Evolutionary conservation across 2,797 vertebrate species (phyloP).

Genomic region (Megaceryle alcyon): DNA sequence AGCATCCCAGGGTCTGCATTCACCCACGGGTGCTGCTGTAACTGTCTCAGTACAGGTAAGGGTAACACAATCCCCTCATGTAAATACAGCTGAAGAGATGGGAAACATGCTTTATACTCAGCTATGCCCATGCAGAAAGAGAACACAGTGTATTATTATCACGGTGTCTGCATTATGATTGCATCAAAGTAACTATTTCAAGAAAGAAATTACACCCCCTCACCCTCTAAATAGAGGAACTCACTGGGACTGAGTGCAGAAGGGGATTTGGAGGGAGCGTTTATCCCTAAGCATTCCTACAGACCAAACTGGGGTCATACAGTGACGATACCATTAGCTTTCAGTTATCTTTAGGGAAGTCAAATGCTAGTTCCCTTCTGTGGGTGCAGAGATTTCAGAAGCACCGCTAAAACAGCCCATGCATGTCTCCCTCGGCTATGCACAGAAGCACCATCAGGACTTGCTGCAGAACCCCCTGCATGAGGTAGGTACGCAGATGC

Average conservation of each 20-base stretch:
- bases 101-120: neutral
- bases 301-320: neutral
- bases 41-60: neutral
- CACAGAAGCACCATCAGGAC: neutral
- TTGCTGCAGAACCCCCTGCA: neutral
- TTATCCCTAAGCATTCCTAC: neutral
- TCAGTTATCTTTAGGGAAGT: neutral
- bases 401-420: neutral
- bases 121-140: neutral
- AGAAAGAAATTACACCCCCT: neutral
- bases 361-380: neutral
- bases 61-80: neutral
- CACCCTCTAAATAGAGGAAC: neutral
- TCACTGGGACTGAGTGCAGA: neutral
- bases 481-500: fast-evolving
- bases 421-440: neutral
- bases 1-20: neutral
- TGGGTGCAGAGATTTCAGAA: neutral
- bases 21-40: neutral
- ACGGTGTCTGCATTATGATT: neutral
- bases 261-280: neutral
- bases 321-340: fast-evolving
- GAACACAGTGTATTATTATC: neutral
- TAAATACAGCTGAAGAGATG: neutral
- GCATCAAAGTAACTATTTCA: neutral